Evolutionary conservation across 2,888 invertebrate species (phyloP).

Genomic region (Nebria salina): DNA sequence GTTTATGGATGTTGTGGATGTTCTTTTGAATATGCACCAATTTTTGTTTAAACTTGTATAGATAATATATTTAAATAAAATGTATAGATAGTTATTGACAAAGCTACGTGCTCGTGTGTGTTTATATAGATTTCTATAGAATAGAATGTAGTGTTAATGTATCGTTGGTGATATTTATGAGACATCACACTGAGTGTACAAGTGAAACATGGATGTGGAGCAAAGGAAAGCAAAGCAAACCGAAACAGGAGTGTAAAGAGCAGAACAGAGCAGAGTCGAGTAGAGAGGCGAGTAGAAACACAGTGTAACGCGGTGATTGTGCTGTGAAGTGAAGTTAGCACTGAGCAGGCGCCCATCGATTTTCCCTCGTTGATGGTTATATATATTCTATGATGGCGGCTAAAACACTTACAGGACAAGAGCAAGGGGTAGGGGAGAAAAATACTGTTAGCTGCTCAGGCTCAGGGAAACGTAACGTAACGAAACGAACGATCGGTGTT

Average conservation of each 20-base stretch:
- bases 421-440: background rate
- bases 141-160: constrained; percentile 1
- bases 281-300: too few relatives aligned
- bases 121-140: background rate
- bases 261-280: too few relatives aligned
- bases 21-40: too few relatives aligned
- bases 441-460: background rate
- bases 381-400: constrained; percentile 1
- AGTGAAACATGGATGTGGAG: background rate
- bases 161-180: background rate
- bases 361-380: background rate
- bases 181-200: background rate
- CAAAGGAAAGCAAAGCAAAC: background rate
- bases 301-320: background rate
- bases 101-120: background rate
- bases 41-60: too few relatives aligned
- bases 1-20: too few relatives aligned
- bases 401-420: background rate
- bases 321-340: background rate
- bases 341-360: constrained; percentile 1
- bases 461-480: background rate
- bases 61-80: too few relatives aligned
- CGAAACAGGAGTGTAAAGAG: too few relatives aligned
- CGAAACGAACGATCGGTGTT: background rate
- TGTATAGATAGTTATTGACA: background rate